These are phyloP conservation scores for Ormia ochracea DNA, from an alignment of 2,888 invertebrate genomes.

Conservation along the genomic window DNA sequence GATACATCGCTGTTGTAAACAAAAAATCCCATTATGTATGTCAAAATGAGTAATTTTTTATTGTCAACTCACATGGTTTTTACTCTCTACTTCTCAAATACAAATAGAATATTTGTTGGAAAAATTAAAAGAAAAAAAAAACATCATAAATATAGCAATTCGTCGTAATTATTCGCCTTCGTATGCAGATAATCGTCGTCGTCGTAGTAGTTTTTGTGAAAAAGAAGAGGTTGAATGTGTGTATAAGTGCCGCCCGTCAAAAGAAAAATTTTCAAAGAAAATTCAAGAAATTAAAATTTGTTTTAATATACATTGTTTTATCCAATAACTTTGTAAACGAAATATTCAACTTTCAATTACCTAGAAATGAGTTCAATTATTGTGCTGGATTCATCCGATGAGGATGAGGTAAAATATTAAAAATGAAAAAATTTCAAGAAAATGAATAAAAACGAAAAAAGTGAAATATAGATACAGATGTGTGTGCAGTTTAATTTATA, in stretches of 20 bases:
- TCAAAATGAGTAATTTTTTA: slow-evolving; percentile 61
- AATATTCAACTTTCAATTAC: not conserved
- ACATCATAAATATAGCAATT: slow-evolving; percentile 59
- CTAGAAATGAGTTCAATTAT: slow-evolving; percentile 72
- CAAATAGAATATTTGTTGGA: slow-evolving; percentile 59
- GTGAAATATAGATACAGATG: slow-evolving; percentile 22
- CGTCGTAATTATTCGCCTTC: slow-evolving; percentile 65
- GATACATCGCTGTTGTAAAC: slow-evolving; percentile 59
- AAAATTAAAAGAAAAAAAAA: slow-evolving; percentile 59
- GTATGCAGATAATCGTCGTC: slow-evolving; percentile 63
- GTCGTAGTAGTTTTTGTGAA: slow-evolving; percentile 62
- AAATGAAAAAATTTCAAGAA: slow-evolving; percentile 52
- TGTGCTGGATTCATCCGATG: slow-evolving; percentile 76
- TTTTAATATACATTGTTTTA: not conserved
- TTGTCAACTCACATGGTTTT: slow-evolving; percentile 60
- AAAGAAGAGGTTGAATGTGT: slow-evolving; percentile 63
- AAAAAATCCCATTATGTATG: slow-evolving; percentile 59
- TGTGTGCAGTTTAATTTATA: slow-evolving; percentile 33
- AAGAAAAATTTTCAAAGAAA: slow-evolving; percentile 58
- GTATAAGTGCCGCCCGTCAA: slow-evolving; percentile 61
- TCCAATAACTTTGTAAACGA: slow-evolving; percentile 17
- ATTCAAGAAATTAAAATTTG: slow-evolving; percentile 39
- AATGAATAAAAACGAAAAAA: slow-evolving; percentile 49
- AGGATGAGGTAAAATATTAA: slow-evolving; percentile 74
- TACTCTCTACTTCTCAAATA: slow-evolving; percentile 55